Base-by-base conservation (phyloP, 2,797 vertebrate genomes). In the Perdix hodgsoniae region DNA sequence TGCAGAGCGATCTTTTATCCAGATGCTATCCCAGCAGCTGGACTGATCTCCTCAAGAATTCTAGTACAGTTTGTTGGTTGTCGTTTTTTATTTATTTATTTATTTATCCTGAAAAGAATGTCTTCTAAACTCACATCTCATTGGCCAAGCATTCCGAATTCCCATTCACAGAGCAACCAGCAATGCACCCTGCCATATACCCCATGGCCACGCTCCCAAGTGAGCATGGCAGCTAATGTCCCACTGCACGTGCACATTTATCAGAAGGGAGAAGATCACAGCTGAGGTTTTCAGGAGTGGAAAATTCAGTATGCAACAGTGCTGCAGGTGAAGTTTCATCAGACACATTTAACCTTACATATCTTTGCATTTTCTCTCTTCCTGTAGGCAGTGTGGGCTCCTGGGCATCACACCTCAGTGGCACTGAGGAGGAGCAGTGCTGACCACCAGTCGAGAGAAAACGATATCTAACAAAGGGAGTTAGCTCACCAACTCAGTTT, bases 21-120 rank as follows among this genome's bases (percentile, higher is more conserved):
- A 96, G 78, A 91, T 73, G 71, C 75, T 80, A 63, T 88, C 83
- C n/a, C 60, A 79, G 26, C 47, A 90, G 66, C 40, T 59, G 64
- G 57, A 52, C 75, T 70, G 65, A 70, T 73, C 63, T 77, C 52
- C 57, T 85, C 70, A 44, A 50, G 35, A 65, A 50, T 15, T 31
- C 72, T 9, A 42, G 37, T 27, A 64, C 16, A n/a, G 47, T 24
- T 49, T 7, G 22, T 47, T 23, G 45, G 19, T 17, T 44, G 18
- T 18, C 8, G 24, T 75, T 40, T 39, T 39, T 26, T 47, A 29
- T 52, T 52, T n/a, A n/a, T n/a, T n/a, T n/a, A n/a, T n/a, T n/a
- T n/a, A n/a, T n/a, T n/a, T n/a, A n/a, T 52, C 27, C 29, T 19
- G 21, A 91, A 84, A 10, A 47, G 77, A 86, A 44, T 6, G 75